A percentile compares a stretch with the other conserved stretches of the same genome.
Conservation (phyloP, 2,113 vertebrate genomes). For the Poeciliopsis turrubarensis region DNA sequence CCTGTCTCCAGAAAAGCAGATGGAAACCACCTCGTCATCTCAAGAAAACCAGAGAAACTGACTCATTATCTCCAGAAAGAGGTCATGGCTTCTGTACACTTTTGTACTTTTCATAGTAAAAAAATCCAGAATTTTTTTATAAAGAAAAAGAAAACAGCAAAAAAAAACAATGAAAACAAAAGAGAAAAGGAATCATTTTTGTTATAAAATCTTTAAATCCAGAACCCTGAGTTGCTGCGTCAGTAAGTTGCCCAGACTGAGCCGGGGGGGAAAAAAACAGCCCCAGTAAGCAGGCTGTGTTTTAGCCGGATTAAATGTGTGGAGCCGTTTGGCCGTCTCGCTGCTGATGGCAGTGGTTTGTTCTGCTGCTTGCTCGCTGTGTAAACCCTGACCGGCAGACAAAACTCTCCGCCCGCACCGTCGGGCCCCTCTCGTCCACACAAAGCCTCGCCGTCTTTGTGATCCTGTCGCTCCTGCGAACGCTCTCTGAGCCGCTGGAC, state of each 20-base stretch:
- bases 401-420: constrained; percentile 21
- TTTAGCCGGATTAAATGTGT: constrained; percentile 66
- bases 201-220: background rate
- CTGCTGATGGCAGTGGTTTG: constrained; percentile 55
- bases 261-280: constrained; percentile 18
- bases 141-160: too few species aligned
- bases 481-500: constrained; percentile 7
- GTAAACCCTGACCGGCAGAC: constrained; percentile 38
- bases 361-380: constrained; percentile 34
- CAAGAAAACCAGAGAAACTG: too few species aligned
- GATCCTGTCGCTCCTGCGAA: constrained; percentile 16
- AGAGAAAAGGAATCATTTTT: too few species aligned
- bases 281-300: constrained; percentile 53
- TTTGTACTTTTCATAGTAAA: too few species aligned
- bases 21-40: too few species aligned
- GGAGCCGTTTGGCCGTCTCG: constrained; percentile 40
- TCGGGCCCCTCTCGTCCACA: constrained; percentile 14
- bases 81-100: too few species aligned
- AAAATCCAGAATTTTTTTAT: too few species aligned
- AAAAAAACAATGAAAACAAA: too few species aligned
- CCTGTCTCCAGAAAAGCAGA: too few species aligned
- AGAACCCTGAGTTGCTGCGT: constrained; percentile 1
- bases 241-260: constrained; percentile 25
- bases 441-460: constrained; percentile 19
- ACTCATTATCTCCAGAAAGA: too few species aligned